Conservation (phyloP, 2,113 vertebrate species). For the Syngnathus typhle region DNA sequence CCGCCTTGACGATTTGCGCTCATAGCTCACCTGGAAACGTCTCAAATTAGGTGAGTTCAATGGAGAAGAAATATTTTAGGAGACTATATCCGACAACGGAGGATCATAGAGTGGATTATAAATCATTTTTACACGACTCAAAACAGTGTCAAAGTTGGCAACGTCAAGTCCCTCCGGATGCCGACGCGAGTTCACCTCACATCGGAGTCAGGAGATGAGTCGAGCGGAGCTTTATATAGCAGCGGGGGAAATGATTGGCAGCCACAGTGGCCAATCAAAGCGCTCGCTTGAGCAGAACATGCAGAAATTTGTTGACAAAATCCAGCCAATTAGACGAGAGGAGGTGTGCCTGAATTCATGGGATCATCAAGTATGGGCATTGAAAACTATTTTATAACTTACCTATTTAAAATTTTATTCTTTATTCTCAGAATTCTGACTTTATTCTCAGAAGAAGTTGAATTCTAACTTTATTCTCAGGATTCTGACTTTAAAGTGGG, state of each 20-base stretch:
- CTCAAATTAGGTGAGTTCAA: constrained; percentile 3
- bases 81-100: constrained; percentile 29
- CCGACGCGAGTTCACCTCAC: background rate
- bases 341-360: constrained; percentile 29
- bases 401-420: too few relatives aligned
- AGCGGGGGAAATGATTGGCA: constrained; percentile 31
- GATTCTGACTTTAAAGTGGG: too few relatives aligned
- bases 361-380: constrained; percentile 31
- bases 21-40: constrained; percentile 33
- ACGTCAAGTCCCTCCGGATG: fast-evolving
- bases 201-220: background rate
- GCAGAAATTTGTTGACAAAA: constrained; percentile 41
- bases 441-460: too few relatives aligned
- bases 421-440: too few relatives aligned
- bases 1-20: constrained; percentile 43
- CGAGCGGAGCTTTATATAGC: constrained; percentile 54
- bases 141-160: background rate
- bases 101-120: constrained; percentile 9
- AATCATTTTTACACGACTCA: constrained; percentile 32
- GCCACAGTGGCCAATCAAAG: constrained; percentile 38
- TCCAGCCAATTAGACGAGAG: constrained; percentile 53
- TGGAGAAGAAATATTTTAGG: background rate
- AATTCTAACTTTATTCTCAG: too few relatives aligned
- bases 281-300: background rate
- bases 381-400: too few relatives aligned